Conservation (phyloP, 2,797 vertebrate species). For the Pyrrhura leucotis region DNA sequence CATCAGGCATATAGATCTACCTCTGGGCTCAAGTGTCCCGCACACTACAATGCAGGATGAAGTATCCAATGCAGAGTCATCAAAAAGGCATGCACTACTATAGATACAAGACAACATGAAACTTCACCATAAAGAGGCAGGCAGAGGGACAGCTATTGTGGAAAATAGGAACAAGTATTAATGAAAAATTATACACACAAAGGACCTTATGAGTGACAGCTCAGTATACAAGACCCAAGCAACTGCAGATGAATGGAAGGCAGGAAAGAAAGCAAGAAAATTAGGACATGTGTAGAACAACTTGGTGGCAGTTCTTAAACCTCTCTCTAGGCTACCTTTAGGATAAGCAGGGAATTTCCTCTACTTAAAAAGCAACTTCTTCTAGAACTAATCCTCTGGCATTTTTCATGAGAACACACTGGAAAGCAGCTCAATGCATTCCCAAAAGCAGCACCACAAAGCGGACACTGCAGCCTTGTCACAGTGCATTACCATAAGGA, state of each 20-base stretch:
- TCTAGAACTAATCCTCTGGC: neutral
- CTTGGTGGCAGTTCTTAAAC: neutral
- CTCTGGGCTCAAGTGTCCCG: no score
- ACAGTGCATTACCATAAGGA: no score
- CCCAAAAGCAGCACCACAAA: neutral
- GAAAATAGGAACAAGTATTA: neutral
- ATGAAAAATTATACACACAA: neutral
- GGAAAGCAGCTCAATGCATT: neutral
- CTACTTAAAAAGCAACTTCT: neutral
- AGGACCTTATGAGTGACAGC: neutral
- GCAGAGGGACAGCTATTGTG: neutral
- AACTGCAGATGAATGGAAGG: neutral
- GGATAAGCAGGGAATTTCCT: neutral
- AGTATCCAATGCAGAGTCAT: neutral
- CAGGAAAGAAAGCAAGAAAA: neutral
- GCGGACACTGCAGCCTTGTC: no score
- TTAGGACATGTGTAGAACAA: neutral
- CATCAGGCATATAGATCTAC: neutral
- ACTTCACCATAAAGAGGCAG: neutral
- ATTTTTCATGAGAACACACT: neutral
- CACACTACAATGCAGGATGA: no score
- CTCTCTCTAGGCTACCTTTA: neutral
- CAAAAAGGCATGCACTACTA: neutral
- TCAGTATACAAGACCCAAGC: neutral
- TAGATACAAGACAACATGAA: neutral